Base-by-base conservation (phyloP, 2,888 invertebrate genomes). In the Hypercompe scribonia region DNA sequence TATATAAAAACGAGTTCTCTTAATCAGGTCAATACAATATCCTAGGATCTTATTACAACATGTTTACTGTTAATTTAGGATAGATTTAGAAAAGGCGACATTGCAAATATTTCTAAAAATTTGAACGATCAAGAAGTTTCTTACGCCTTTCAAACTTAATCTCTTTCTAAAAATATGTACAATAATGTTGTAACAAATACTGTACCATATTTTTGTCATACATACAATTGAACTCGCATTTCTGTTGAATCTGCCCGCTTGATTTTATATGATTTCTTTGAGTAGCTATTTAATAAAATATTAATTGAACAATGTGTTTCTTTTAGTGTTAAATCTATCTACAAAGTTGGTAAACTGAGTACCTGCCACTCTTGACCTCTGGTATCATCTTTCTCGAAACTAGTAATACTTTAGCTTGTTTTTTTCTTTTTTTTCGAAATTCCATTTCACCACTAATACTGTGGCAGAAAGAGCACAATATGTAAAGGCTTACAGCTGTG, bases 261-360 rank as follows among this genome's bases (percentile, higher is more conserved):
- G 84, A 84, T 85, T 81, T 80, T 84, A 84, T 82, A 82, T 80
- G 83, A 86, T 87, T 86, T 87, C 73, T 86, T 87, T 83, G 85
- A 89, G 86, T 89, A 88, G 89, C 88, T 85, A 86, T 87, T 87
- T 86, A 90, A 87, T 89, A 87, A 88, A 88, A 87, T 80, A 86
- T 86, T 89, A 81, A 86, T 84, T 81, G 82, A 68, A 68, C 28
- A 66, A 36, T 72, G 42, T 74, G 66, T 76, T 64, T 71, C 34
- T 8, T 36, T 36, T 36, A 7, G 5, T 7, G 8, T 8, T 8
- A 8, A 36, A 3, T 36, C 8, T 8, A 36, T n/a, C n/a, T n/a
- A n/a, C n/a, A 18, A 0, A 18, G 33, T 63, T 13, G 18, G 31
- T 63, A 13, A 31, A 63, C 33, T 61, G 28, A n/a, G n/a, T n/a